Percentiles rank a stretch among this genome's conserved stretches.
phyloP scores from a whole-genome alignment of 1,140 invertebrate genomes.

The Nebria ingens region DNA sequence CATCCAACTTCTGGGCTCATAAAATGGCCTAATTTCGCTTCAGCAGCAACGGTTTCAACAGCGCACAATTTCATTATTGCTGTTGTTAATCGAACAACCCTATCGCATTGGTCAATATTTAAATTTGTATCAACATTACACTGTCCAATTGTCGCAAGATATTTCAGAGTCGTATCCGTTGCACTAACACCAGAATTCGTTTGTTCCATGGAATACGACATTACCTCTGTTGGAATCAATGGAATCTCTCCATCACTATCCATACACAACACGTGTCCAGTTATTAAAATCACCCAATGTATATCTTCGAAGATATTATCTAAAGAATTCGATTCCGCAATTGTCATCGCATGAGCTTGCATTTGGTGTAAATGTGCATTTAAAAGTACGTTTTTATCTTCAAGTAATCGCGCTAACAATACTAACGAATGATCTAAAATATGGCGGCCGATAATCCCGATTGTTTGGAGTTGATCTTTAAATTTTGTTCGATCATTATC shows the following conservation, averaged over 20 bases:
- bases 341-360: constrained; percentile 44
- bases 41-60: constrained; percentile 53
- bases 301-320: constrained; percentile 71
- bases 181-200: constrained; percentile 30
- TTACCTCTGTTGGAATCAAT: constrained; percentile 65
- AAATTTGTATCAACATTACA: constrained; percentile 36
- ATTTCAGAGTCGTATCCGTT: constrained; percentile 38
- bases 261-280: constrained; percentile 62
- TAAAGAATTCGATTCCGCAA: constrained; percentile 42
- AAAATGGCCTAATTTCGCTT: constrained; percentile 46
- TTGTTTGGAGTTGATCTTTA: constrained; percentile 55
- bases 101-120: constrained; percentile 42
- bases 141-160: constrained; percentile 38
- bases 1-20: constrained; percentile 73
- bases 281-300: constrained; percentile 77
- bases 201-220: constrained; percentile 51
- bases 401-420: constrained; percentile 42
- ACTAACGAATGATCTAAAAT: constrained; percentile 42
- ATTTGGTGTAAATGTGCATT: constrained; percentile 52
- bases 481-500: constrained; percentile 59
- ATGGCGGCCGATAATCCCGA: constrained; percentile 44
- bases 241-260: constrained; percentile 64
- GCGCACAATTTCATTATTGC: constrained; percentile 57
- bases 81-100: constrained; percentile 52
- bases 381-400: constrained; percentile 50